Base-by-base conservation (phyloP, 2,113 vertebrate species). In the Macquaria australasica region DNA sequence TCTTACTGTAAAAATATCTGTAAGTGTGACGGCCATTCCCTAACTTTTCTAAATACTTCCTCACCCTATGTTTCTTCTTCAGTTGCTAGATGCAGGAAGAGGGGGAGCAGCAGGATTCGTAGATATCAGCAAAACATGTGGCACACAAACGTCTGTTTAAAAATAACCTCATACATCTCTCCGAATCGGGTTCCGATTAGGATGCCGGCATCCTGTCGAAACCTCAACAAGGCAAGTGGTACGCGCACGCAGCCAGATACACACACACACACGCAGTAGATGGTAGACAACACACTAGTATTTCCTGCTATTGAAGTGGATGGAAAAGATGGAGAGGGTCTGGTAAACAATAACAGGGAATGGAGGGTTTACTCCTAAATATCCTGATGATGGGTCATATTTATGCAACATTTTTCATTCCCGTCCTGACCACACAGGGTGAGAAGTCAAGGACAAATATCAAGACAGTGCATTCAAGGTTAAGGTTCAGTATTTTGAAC, bases 291-390 rank as follows among this genome's bases (percentile, higher is more conserved):
- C 84, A 83, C 55, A 79, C 82, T 34, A 71, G 80, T 60, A 71
- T 79, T 93, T 93, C 92, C 89, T 89, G 84, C 82, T 64, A 86
- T 84, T 88, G 84, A 90, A 84, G 64, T 10, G 3, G 66, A 82
- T 82, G 45, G 59, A 80, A 31, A 20, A 79, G 23, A 55, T 67
- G 75, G 64, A 73, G 37, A 67, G 14, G 21, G 45, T 67, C 16
- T 64, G 50, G 58, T 84, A 70, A 86, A 90, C 82, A 90, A 69
- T 77, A n/a, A 83, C 41, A 71, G 28, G 18, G 45, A 43, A 69
- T 45, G 41, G 73, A 77, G 41, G 34, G 82, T 83, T 79, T 74
- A 88, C 31, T 53, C 18, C n/a, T 56, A 77, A 83, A 81, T 69
- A 79, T 81, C 31, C n/a, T 31, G 34, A 79, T 48, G 59, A 68